Evolutionary conservation across 2,888 invertebrate genomes (phyloP), one percentile per base, ranked within the genome.

Genomic region (Orthosia gracilis): DNA sequence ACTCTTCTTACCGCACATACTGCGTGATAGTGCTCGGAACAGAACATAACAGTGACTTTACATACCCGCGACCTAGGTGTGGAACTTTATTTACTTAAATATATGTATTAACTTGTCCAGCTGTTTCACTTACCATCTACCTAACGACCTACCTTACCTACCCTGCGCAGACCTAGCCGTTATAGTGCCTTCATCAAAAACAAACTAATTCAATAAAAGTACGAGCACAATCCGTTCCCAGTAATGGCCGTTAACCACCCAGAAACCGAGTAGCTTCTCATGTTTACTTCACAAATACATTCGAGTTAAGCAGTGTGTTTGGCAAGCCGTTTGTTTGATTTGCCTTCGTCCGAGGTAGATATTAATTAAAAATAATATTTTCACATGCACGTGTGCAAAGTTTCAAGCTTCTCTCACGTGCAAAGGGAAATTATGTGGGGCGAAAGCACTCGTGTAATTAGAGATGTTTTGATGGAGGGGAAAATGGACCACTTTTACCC

Each of bases 221-320:
- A 66, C 59, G 50, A 63, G 13, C 50, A 52, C 21, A 49, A 70
- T 52, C 55, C 54, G 15, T 9, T 17, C 18, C 21, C n/a, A 4
- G 15, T 59, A 80, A 82, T 72, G 26, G 63, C 40, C 26, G 47
- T 63, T 64, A 67, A 45, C 65, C 40, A 21, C 55, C 76, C 54
- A 58, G 71, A 75, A 72, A 59, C 40, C 47, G 13, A 81, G 58
- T 55, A 66, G 63, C 58, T 67, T 15, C 47, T 17, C 31, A 59
- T 76, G 45, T 80, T 81, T 76, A 64, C 77, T 55, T 57, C 40
- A 67, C 77, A 72, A 81, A 76, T 81, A 81, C 52, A 57, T 71
- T 67, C 31, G 21, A 52, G 31, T 45, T 66, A 69, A 64, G 55
- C 21, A 47, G 76, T 59, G 21, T 76, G 81, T 81, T 78, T 64